These are phyloP conservation scores for Marasmarcha lunaedactyla DNA, from an alignment of 2,888 invertebrate species.

Conservation along the genomic window DNA sequence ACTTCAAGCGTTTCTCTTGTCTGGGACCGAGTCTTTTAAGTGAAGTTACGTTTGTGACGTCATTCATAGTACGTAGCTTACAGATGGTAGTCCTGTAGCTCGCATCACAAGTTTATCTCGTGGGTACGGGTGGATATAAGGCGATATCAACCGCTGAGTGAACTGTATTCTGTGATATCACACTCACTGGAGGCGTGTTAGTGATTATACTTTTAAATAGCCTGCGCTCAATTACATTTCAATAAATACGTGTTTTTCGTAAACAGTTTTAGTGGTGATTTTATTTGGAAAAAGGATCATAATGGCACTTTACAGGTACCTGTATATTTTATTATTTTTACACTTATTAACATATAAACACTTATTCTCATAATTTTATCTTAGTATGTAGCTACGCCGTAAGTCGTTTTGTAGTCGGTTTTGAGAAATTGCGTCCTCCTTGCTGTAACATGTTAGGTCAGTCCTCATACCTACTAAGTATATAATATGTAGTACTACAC, in stretches of 20 bases:
- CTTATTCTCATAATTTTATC: too few relatives aligned
- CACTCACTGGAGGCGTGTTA: slow-evolving; percentile 54
- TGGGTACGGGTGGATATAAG: slow-evolving; percentile 52
- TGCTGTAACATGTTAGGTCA: too few relatives aligned
- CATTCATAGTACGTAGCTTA: slow-evolving; percentile 71
- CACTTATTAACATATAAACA: too few relatives aligned
- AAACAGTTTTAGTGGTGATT: slow-evolving; percentile 6
- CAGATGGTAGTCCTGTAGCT: slow-evolving; percentile 61
- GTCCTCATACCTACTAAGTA: too few relatives aligned
- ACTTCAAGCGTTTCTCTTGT: slow-evolving; percentile 38
- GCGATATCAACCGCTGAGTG: slow-evolving; percentile 44
- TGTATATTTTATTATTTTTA: slow-evolving; percentile 14
- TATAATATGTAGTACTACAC: too few relatives aligned
- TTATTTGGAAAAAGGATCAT: slow-evolving; percentile 29
- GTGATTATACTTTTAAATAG: slow-evolving; percentile 21
- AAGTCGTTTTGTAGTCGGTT: too few relatives aligned
- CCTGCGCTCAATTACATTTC: too few relatives aligned
- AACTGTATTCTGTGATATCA: slow-evolving; percentile 56
- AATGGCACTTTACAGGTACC: slow-evolving; percentile 59
- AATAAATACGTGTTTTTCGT: too few relatives aligned
- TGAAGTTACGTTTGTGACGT: slow-evolving; percentile 48
- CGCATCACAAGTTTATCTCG: slow-evolving; percentile 46
- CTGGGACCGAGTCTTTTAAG: slow-evolving; percentile 49
- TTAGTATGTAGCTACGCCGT: too few relatives aligned
- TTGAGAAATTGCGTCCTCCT: too few relatives aligned